Evolutionary conservation across 2,888 invertebrate genomes (phyloP).

Genomic region (Orgyia antiqua): DNA sequence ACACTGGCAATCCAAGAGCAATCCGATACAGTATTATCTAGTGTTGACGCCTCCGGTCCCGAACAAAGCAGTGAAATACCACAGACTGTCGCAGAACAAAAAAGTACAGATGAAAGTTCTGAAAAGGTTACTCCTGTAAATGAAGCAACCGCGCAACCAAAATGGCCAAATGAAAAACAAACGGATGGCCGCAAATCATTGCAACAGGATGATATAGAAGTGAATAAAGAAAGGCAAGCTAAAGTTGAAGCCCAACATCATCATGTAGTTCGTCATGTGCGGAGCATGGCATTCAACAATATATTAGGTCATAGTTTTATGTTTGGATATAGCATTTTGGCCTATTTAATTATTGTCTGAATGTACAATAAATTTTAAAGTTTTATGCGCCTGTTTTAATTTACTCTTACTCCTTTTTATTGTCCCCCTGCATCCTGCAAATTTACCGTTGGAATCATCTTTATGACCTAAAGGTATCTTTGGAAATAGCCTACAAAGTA

Average conservation of each 20-base stretch:
- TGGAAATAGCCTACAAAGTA: no score
- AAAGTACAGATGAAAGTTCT: not conserved
- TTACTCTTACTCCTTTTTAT: no score
- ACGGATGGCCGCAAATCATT: constrained; percentile 26
- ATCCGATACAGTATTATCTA: not conserved
- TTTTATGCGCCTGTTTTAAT: constrained; percentile 1
- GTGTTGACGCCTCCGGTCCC: not conserved
- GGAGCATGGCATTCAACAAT: constrained; percentile 21
- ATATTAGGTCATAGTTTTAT: constrained; percentile 24
- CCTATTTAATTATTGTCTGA: constrained; percentile 26
- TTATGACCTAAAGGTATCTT: no score
- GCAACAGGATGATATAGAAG: constrained; percentile 17
- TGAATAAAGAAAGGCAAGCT: constrained; percentile 19
- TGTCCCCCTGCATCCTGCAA: no score
- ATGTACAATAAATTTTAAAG: constrained; percentile 22
- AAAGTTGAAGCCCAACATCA: constrained; percentile 36
- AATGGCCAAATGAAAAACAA: constrained; percentile 1
- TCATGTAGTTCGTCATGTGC: constrained; percentile 2
- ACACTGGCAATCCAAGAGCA: not conserved
- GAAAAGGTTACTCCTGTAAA: constrained; percentile 3
- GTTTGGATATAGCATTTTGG: constrained; percentile 30
- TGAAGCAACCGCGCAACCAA: not conserved
- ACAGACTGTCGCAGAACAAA: constrained; percentile 5
- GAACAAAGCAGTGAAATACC: no score
- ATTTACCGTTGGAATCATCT: no score